These are phyloP conservation scores for Empidonax alnorum DNA, from an alignment of 2,113 vertebrate genomes.

Conservation along the genomic window DNA sequence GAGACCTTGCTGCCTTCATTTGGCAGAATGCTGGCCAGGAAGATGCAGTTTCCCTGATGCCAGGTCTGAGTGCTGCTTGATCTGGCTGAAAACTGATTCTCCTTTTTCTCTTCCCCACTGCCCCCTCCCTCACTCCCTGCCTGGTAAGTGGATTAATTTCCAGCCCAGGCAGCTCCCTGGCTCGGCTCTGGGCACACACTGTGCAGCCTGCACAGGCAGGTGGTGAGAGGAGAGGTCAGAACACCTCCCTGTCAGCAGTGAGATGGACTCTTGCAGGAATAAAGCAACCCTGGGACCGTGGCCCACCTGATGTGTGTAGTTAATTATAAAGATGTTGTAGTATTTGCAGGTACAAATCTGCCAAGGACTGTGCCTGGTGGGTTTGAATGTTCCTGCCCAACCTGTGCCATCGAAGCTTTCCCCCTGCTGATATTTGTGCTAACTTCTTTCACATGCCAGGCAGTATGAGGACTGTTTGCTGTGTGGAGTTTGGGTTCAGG, in stretches of 20 bases:
- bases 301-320: background rate
- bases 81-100: background rate
- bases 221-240: background rate
- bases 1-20: background rate
- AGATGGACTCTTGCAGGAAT: background rate
- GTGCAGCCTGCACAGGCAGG: background rate
- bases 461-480: background rate
- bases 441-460: background rate
- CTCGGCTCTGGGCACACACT: background rate
- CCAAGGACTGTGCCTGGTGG: background rate
- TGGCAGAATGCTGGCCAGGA: background rate
- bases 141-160: slow-evolving; percentile 17
- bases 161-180: background rate
- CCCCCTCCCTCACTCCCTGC: background rate
- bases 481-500: background rate
- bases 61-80: background rate
- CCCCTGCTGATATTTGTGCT: background rate
- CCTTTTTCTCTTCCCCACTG: background rate
- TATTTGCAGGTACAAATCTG: background rate
- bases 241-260: background rate
- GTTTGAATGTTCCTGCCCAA: background rate
- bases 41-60: background rate
- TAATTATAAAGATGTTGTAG: background rate
- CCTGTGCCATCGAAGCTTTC: background rate
- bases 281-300: background rate